Percentiles rank a stretch among this genome's conserved stretches.
phyloP scores from a whole-genome alignment of 2,797 vertebrate species.

The Tenualosa thibaudeaui region DNA sequence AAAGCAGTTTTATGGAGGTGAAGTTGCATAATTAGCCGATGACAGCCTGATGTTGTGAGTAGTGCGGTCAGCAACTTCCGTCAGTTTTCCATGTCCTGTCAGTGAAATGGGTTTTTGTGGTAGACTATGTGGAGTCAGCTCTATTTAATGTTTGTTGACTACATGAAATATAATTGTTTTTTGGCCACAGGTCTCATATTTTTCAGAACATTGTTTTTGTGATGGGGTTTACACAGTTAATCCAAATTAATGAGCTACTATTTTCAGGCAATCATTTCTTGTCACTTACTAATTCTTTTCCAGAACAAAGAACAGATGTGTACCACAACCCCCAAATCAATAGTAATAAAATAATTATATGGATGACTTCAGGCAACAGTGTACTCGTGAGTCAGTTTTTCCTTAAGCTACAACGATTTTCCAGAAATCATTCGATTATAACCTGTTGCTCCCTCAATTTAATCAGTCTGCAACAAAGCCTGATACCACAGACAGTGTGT shows the following conservation, averaged over 20 bases:
- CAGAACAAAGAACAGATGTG: not conserved
- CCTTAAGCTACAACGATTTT: conserved; percentile 10
- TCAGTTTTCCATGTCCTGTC: not conserved
- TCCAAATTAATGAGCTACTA: not conserved
- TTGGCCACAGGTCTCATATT: not conserved
- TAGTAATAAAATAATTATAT: not conserved
- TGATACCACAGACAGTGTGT: not conserved
- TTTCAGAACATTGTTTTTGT: not conserved
- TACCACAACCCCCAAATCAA: not conserved
- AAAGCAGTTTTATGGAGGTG: not conserved
- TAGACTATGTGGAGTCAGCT: not conserved
- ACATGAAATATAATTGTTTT: not conserved
- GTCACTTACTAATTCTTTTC: not conserved
- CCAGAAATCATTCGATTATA: not conserved
- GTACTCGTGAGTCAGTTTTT: not conserved
- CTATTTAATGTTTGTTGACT: not conserved
- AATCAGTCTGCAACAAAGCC: not conserved
- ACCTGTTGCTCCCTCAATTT: not conserved
- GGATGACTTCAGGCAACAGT: not conserved
- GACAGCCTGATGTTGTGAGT: not conserved
- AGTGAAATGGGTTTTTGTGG: not conserved
- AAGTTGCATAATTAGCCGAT: not conserved
- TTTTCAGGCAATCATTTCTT: not conserved
- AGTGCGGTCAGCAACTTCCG: not conserved
- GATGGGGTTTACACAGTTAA: not conserved